Conservation (phyloP, 2,797 vertebrate genomes). For the Melanogrammus aeglefinus region DNA sequence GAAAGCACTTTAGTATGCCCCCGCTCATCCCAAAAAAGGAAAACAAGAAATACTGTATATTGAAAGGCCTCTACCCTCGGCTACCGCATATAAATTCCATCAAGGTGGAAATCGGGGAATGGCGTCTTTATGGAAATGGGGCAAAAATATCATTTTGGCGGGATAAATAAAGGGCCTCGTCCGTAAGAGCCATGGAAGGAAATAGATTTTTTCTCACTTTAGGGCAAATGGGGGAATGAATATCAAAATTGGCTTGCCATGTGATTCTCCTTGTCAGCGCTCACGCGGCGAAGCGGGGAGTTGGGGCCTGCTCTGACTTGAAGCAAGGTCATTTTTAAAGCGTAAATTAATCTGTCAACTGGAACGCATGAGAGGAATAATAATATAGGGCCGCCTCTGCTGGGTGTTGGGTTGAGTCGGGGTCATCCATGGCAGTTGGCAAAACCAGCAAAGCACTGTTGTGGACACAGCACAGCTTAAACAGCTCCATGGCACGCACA, state of each 20-base stretch:
- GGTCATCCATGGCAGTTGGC: background rate
- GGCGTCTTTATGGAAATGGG: conserved; percentile 3
- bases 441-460: background rate
- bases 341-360: conserved; percentile 48
- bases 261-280: conserved; percentile 31
- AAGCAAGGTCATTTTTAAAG: conserved; percentile 53
- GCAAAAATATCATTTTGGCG: conserved; percentile 59
- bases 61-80: background rate
- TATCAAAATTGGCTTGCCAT: conserved; percentile 45
- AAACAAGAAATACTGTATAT: background rate
- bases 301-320: conserved; percentile 34
- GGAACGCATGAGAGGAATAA: conserved; percentile 36
- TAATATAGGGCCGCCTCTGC: conserved; percentile 33
- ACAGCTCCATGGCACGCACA: background rate
- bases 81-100: background rate
- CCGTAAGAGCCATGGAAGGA: conserved; percentile 49
- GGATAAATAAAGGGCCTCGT: conserved; percentile 60
- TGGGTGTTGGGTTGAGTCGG: conserved; percentile 8
- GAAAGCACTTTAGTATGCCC: background rate
- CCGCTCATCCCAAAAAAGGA: background rate
- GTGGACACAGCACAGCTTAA: background rate
- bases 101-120: background rate
- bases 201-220: conserved; percentile 63
- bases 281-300: conserved; percentile 21
- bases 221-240: conserved; percentile 62